Evolutionary conservation across 2,797 vertebrate genomes (phyloP).

Genomic region (Leucoraja ocellata): DNA sequence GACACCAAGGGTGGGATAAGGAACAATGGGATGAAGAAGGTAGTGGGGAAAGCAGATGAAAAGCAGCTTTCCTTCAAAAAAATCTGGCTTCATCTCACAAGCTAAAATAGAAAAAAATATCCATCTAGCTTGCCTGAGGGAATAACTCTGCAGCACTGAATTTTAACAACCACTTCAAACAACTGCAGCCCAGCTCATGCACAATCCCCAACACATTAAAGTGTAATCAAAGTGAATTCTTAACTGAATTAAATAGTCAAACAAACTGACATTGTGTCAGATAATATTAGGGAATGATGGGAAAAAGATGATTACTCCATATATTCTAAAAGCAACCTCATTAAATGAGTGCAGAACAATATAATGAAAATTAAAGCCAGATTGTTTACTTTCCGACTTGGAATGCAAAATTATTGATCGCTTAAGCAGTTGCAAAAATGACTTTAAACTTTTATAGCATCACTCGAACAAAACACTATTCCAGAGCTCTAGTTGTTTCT

Average conservation of each 20-base stretch:
- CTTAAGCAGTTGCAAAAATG: background rate
- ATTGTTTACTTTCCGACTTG: background rate
- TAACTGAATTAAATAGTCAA: conserved; percentile 12
- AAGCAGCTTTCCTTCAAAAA: background rate
- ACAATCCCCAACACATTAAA: conserved; percentile 25
- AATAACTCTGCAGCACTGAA: background rate
- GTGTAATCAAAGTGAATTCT: conserved; percentile 30
- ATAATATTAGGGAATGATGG: background rate
- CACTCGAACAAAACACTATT: background rate
- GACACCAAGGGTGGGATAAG: too few species aligned
- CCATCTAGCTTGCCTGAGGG: conserved; percentile 18
- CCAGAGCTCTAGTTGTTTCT: background rate
- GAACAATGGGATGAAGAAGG: background rate
- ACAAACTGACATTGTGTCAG: background rate
- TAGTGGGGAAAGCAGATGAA: background rate
- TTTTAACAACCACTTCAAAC: conserved; percentile 30
- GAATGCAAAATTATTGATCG: background rate
- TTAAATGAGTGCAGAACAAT: background rate
- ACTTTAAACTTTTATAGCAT: background rate
- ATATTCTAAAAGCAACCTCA: background rate
- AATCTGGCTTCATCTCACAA: background rate
- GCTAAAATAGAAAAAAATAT: background rate
- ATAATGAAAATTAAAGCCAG: conserved; percentile 1
- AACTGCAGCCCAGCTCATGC: conserved; percentile 22
- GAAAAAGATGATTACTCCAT: background rate